A percentile compares a stretch with the other conserved stretches of the same genome.
Conservation (phyloP, 2,113 vertebrate genomes). For the Eubucco bourcierii region DNA sequence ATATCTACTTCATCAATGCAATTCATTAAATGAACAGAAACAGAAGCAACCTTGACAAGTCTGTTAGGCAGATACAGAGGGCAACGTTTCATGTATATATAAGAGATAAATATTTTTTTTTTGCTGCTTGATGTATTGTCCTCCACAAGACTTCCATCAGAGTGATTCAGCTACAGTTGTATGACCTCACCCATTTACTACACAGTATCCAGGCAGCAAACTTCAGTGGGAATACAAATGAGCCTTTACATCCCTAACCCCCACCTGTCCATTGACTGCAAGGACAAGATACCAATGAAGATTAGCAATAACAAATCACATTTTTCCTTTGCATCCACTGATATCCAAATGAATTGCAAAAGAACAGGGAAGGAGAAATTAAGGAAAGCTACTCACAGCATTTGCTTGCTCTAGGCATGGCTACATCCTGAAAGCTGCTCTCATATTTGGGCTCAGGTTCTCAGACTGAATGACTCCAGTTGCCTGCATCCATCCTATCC, state of each 20-base stretch:
- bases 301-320: neutral
- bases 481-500: neutral
- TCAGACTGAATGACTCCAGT: neutral
- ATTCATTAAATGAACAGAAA: conserved; percentile 61
- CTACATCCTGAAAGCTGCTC: neutral
- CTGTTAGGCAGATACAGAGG: neutral
- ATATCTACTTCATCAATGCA: conserved; percentile 65
- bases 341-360: neutral
- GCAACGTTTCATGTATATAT: neutral
- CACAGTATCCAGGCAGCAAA: neutral
- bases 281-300: neutral
- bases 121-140: neutral
- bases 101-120: neutral
- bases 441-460: neutral
- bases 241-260: neutral
- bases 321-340: neutral
- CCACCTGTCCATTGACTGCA: neutral
- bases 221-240: neutral
- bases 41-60: conserved; percentile 35
- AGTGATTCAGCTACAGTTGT: neutral
- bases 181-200: neutral
- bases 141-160: neutral
- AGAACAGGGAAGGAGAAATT: neutral
- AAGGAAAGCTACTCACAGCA: neutral
- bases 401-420: neutral